phyloP scores from a whole-genome alignment of 2,797 vertebrate species.

The Sitta carolinensis region DNA sequence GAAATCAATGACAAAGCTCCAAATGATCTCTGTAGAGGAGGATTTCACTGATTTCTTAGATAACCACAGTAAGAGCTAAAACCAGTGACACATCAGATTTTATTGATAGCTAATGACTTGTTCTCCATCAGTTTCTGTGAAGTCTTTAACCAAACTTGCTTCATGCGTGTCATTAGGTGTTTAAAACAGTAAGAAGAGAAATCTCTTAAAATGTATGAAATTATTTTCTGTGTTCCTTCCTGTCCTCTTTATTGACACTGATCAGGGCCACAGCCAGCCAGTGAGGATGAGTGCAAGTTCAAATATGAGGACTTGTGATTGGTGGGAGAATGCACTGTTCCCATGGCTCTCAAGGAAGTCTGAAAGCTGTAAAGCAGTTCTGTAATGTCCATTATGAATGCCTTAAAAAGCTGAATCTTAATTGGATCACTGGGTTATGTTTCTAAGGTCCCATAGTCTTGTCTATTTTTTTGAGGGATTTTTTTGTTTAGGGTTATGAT shows the following conservation, averaged over 20 bases:
- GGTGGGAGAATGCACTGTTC: neutral
- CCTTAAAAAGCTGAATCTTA: constrained; percentile 45
- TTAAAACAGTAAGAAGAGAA: neutral
- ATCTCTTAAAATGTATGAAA: neutral
- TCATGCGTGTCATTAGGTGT: neutral
- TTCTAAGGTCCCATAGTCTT: constrained; percentile 21
- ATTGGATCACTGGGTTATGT: constrained; percentile 32
- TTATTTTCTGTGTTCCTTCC: neutral
- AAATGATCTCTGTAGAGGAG: neutral
- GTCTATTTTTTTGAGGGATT: neutral
- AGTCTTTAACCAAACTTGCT: neutral
- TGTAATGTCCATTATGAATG: constrained; percentile 49
- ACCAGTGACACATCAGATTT: neutral
- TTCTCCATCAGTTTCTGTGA: neutral
- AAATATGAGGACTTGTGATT: neutral
- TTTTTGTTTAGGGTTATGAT: constrained; percentile 31
- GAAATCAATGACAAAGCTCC: neutral
- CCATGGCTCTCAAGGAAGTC: neutral
- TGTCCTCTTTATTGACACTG: neutral
- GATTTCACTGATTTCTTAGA: neutral
- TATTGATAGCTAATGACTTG: neutral
- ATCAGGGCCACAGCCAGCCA: neutral
- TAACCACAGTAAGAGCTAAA: neutral
- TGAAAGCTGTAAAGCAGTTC: constrained; percentile 43
- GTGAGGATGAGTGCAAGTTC: neutral